phyloP scores from a whole-genome alignment of 2,113 vertebrate genomes.

The Coregonus clupeaformis region DNA sequence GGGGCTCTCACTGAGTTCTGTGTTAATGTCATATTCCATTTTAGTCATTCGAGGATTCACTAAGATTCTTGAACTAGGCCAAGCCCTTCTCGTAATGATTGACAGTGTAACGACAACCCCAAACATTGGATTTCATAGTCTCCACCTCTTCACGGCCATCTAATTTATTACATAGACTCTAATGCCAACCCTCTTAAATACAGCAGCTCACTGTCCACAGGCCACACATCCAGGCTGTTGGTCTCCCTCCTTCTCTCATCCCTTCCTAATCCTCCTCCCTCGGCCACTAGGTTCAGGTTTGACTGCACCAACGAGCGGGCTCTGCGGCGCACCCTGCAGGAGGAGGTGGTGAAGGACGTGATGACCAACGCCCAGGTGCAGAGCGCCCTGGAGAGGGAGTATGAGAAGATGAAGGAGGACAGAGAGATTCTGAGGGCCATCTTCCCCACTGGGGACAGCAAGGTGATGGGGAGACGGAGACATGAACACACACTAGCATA shows the following conservation, averaged over 20 bases:
- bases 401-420: conserved; percentile 91
- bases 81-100: too few species aligned
- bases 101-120: too few species aligned
- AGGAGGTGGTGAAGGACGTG: conserved; percentile 93
- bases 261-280: background rate
- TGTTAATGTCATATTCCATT: too few species aligned
- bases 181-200: background rate
- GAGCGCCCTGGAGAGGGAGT: conserved; percentile 87
- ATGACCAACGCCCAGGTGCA: conserved; percentile 90
- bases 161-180: background rate
- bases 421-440: conserved; percentile 88
- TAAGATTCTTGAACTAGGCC: too few species aligned
- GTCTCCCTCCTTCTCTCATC: background rate
- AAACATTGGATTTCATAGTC: too few species aligned
- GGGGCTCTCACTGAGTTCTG: too few species aligned
- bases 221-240: background rate
- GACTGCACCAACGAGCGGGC: conserved; percentile 91
- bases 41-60: too few species aligned
- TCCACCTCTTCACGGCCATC: too few species aligned
- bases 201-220: too few species aligned
- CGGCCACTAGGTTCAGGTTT: conserved; percentile 83
- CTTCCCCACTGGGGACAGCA: conserved; percentile 94
- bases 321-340: conserved; percentile 87
- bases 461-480: conserved; percentile 67
- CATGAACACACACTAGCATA: too few species aligned